Conservation (phyloP, 2,797 vertebrate genomes). For the Fratercula arctica region DNA sequence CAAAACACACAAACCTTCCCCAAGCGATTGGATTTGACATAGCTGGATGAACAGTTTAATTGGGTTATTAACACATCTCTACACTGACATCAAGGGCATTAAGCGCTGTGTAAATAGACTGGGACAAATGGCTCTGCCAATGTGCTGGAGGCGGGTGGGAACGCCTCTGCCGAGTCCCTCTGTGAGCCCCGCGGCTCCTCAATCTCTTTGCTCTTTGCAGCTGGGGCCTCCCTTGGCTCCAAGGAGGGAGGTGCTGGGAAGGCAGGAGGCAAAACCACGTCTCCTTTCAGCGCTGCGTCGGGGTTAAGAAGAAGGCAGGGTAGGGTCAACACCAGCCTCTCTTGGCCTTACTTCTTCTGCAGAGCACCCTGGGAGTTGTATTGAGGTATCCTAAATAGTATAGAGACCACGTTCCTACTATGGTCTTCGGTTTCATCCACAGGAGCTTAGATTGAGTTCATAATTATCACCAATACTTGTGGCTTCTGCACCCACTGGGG, state of each 20-base stretch:
- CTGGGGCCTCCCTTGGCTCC: not conserved
- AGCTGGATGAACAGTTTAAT: slow-evolving; percentile 55
- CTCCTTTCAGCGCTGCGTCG: not conserved
- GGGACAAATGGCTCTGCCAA: not conserved
- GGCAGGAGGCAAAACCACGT: not conserved
- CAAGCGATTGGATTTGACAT: not conserved
- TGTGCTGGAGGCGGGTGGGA: not conserved
- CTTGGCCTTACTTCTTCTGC: rapidly evolving
- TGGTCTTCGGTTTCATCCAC: not conserved
- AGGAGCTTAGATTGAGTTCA: not conserved
- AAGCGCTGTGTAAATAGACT: not conserved
- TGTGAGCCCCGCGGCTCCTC: rapidly evolving
- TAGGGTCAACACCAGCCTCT: not conserved
- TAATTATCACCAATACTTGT: not conserved
- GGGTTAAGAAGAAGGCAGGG: not conserved
- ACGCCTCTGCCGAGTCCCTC: not conserved
- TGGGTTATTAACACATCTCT: slow-evolving; percentile 59
- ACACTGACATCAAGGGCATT: slow-evolving; percentile 5
- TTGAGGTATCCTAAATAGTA: rapidly evolving
- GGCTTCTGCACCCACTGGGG: not conserved
- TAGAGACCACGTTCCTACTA: not conserved
- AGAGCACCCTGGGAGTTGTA: not conserved
- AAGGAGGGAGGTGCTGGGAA: not conserved
- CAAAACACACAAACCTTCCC: not conserved
- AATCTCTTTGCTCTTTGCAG: not conserved